These are phyloP conservation scores for Eucriotettix oculatus DNA, from an alignment of 2,888 invertebrate genomes.

Conservation along the genomic window DNA sequence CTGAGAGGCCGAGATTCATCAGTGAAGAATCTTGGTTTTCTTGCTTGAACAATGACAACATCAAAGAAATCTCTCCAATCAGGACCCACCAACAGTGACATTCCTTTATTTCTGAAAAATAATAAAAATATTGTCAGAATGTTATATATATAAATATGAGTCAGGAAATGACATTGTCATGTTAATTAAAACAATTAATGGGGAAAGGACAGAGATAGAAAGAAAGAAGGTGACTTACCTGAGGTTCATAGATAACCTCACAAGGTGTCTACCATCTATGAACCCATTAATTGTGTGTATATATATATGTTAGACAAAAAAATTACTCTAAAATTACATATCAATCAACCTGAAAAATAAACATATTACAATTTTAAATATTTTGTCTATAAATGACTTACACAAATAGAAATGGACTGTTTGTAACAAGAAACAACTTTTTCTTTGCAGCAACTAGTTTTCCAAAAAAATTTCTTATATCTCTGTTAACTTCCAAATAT, in stretches of 20 bases:
- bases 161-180: not conserved
- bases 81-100: slow-evolving; percentile 72
- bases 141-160: not conserved
- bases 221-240: no score
- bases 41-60: slow-evolving; percentile 84
- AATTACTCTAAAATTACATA: no score
- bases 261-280: no score
- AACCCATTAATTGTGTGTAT: no score
- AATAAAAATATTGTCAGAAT: slow-evolving; percentile 1
- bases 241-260: no score
- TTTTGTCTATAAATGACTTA: slow-evolving; percentile 31
- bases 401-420: slow-evolving; percentile 94
- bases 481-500: slow-evolving; percentile 60
- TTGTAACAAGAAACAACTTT: slow-evolving; percentile 88
- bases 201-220: no score
- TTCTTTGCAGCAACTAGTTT: slow-evolving; percentile 58
- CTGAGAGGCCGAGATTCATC: slow-evolving; percentile 81
- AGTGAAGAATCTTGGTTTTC: slow-evolving; percentile 92
- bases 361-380: not conserved
- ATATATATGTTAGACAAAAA: no score
- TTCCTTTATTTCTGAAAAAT: slow-evolving; percentile 63
- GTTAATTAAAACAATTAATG: no score
- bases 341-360: no score
- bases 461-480: slow-evolving; percentile 57
- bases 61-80: slow-evolving; percentile 88